These are phyloP conservation scores for Pangasius krempfi DNA, from an alignment of 2,797 vertebrate genomes.

Conservation along the genomic window DNA sequence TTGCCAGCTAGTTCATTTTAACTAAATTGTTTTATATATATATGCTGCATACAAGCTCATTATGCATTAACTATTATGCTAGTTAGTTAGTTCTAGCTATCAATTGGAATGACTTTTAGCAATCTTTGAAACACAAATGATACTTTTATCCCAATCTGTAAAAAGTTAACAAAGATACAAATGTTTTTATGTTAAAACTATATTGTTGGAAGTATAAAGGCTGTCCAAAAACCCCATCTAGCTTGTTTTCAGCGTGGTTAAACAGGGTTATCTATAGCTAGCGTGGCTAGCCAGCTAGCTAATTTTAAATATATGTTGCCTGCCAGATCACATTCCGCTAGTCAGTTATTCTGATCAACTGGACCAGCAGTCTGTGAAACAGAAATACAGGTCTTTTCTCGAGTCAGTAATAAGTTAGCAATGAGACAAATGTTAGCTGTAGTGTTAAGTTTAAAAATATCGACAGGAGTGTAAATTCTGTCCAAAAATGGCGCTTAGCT, in stretches of 20 bases:
- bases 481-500: neutral
- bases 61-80: too few species aligned
- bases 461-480: neutral
- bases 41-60: neutral
- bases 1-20: neutral
- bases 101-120: neutral
- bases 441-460: neutral
- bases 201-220: neutral
- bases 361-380: too few species aligned
- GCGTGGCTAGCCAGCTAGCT: neutral
- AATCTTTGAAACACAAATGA: neutral
- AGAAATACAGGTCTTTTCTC: too few species aligned
- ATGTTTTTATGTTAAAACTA: neutral
- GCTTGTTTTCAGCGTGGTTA: neutral
- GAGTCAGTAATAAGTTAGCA: neutral
- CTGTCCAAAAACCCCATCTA: neutral
- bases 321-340: too few species aligned
- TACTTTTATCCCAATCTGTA: neutral
- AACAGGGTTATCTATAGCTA: neutral
- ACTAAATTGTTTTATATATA: neutral
- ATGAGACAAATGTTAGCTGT: neutral
- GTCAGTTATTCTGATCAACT: too few species aligned
- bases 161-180: neutral
- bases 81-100: neutral
- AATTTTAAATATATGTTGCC: neutral